These are phyloP conservation scores for Ramphastos sulfuratus DNA, from an alignment of 2,113 vertebrate genomes.

Conservation along the genomic window DNA sequence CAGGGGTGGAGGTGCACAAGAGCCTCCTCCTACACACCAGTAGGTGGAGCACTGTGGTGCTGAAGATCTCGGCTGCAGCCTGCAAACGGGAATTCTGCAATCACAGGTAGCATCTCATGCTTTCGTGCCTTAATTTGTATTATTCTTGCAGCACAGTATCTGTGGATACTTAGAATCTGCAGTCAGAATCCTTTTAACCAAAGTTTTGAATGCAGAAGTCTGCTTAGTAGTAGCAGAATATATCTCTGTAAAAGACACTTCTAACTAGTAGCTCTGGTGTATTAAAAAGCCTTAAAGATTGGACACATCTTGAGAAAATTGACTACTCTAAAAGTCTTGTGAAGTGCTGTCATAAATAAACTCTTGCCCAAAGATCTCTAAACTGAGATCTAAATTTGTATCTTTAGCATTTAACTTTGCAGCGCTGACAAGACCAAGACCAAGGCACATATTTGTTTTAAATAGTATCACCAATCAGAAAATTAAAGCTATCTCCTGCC, in stretches of 20 bases:
- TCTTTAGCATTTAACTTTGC: not conserved
- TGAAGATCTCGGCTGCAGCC: no score
- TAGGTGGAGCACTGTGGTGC: conserved; percentile 7
- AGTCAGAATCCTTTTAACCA: not conserved
- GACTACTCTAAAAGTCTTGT: not conserved
- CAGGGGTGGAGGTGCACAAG: not conserved
- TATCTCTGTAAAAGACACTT: not conserved
- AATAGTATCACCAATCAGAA: not conserved
- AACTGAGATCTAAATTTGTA: not conserved
- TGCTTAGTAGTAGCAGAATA: not conserved
- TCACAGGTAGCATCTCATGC: fast-evolving
- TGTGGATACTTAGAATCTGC: not conserved
- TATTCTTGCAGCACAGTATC: not conserved
- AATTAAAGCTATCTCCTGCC: not conserved
- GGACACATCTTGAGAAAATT: not conserved
- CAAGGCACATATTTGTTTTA: not conserved
- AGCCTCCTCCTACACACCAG: not conserved
- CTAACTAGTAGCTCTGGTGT: not conserved
- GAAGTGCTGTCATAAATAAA: not conserved
- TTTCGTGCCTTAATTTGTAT: fast-evolving
- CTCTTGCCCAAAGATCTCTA: no score
- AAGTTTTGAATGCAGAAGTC: not conserved
- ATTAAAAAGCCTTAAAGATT: not conserved
- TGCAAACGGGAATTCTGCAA: not conserved
- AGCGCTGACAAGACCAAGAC: not conserved